Conservation (phyloP, 2,113 vertebrate genomes). For the Onychostruthus taczanowskii region DNA sequence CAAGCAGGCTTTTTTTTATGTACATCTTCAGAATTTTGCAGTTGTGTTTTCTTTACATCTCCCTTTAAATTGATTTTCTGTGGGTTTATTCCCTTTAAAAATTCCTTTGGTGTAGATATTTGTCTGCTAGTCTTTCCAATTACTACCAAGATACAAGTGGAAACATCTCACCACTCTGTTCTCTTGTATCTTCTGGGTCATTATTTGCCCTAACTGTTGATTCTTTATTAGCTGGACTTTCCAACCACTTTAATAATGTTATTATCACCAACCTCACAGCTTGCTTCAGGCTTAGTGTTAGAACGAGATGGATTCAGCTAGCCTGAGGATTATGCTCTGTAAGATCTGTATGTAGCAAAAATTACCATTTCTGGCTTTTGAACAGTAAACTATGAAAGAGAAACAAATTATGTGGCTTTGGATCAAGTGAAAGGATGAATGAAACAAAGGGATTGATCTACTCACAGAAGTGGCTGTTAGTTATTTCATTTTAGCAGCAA, state of each 20-base stretch:
- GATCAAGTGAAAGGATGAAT: not conserved
- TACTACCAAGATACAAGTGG: not conserved
- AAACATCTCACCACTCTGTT: not conserved
- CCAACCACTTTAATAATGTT: not conserved
- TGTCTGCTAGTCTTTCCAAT: not conserved
- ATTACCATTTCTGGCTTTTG: conserved; percentile 23
- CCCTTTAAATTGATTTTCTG: not conserved
- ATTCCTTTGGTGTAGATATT: not conserved
- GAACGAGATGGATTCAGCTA: not conserved
- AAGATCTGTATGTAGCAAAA: conserved; percentile 28
- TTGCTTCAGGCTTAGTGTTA: not conserved
- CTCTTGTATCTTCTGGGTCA: not conserved
- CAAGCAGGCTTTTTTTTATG: not conserved
- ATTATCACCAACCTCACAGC: not conserved
- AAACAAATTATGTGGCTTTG: conserved; percentile 2
- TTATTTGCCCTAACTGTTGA: conserved; percentile 8
- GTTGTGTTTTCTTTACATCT: not conserved
- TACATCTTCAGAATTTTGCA: not conserved
- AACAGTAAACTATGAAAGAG: not conserved
- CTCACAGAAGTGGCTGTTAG: not conserved
- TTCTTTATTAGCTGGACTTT: conserved; percentile 17
- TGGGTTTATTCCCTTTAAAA: not conserved
- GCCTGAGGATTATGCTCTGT: not conserved
- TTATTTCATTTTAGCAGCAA: not conserved
- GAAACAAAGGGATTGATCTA: not conserved